A percentile compares a stretch with the other conserved stretches of the same genome.
Evolutionary conservation across 2,888 invertebrate genomes (phyloP).

Genomic region (Amblyjoppa proteus): DNA sequence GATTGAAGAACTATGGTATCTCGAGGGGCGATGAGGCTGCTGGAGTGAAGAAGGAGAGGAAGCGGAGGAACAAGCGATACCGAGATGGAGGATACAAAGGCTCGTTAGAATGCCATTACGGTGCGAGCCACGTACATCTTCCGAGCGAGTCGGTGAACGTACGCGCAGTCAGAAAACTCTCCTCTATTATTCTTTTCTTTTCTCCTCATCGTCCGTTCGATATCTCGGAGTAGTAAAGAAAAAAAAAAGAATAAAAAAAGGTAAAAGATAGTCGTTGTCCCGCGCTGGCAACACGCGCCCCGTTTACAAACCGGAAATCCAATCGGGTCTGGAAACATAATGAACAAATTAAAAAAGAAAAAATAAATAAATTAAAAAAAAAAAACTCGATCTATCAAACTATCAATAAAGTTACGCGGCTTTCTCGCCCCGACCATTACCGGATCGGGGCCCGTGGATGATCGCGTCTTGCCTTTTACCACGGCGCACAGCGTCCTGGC

Average conservation of each 20-base stretch:
- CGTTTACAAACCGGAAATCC: conserved; percentile 30
- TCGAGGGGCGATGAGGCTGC: neutral
- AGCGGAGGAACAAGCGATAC: conserved; percentile 7
- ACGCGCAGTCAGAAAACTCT: conserved; percentile 44
- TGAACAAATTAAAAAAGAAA: neutral
- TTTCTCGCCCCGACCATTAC: conserved; percentile 46
- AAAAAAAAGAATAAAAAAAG: neutral
- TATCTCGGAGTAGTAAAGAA: conserved; percentile 3
- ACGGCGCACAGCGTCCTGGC: neutral
- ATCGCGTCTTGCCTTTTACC: conserved; percentile 44
- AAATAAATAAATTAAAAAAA: neutral
- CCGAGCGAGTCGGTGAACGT: conserved; percentile 34
- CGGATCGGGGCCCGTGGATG: conserved; percentile 23
- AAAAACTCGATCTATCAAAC: conserved; percentile 43
- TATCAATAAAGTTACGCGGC: conserved; percentile 54
- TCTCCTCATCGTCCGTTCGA: conserved; percentile 29
- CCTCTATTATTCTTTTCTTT: conserved; percentile 45
- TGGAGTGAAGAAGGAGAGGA: conserved; percentile 12
- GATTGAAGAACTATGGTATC: neutral
- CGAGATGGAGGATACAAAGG: conserved; percentile 68
- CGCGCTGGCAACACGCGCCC: neutral
- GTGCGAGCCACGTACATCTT: conserved; percentile 65
- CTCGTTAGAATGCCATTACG: conserved; percentile 74
- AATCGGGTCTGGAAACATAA: neutral
- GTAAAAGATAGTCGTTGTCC: neutral